Evolutionary conservation across 2,113 vertebrate species (phyloP), one percentile per base, ranked within the genome.

Genomic region (Ictalurus punctatus): DNA sequence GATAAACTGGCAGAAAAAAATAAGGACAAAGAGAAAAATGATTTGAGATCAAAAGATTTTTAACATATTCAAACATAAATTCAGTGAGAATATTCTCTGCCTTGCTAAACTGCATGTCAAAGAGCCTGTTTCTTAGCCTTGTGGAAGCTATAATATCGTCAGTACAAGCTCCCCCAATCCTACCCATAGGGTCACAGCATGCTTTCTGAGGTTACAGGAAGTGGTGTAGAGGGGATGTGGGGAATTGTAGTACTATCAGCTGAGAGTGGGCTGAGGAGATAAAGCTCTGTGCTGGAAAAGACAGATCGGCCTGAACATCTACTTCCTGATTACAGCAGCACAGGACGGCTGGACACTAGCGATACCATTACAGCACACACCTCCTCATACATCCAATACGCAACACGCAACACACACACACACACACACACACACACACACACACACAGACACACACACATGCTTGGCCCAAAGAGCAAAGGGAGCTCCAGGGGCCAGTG

Each of bases 291-390:
- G 88, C 90, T 88, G 92, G 87, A 90, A 88, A 89, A 89, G 89
- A 87, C 94, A 94, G 95, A 95, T 92, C 90, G 86, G 93, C 90
- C 91, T 91, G 90, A 90, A 82, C 65, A 63, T 92, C 91, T 88
- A 91, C 93, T 94, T 95, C 94, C 95, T 94, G 92, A 93, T 91
- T 91, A 88, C 85, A 71, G 79, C 82, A 58, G 74, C 48, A 88
- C 80, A 83, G 69, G 83, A 91, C 92, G 89, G 94, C 92, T 95
- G 94, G 94, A 93, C 82, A 8, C 30, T 67, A 90, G 92, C 76
- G 97, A 99, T 99, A 98, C 0, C 90, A 94, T 85, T 91, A 84
- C 63, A 87, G 56, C 54, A 95, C 95, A 44, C 92, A 86, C 27
- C 91, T 92, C 91, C 73, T 87, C 83, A 83, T 8, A 83, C 19